Percentiles rank a stretch among this genome's conserved stretches.
Evolutionary conservation across 1,140 invertebrate species (phyloP).

Genomic region (Nasonia longicornis): DNA sequence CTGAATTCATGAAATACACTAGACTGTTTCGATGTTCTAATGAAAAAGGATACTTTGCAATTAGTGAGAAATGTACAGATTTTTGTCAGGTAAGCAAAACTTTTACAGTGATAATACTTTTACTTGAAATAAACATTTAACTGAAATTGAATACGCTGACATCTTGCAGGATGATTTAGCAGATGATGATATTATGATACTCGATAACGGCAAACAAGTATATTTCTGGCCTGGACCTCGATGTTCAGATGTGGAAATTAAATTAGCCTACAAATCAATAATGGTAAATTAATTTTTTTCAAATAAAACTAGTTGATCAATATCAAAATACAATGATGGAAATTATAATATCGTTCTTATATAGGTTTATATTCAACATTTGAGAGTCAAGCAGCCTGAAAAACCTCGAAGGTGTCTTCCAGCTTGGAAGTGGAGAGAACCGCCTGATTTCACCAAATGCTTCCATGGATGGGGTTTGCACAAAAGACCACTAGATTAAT

Average conservation of each 20-base stretch:
- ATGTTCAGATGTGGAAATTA: conserved; percentile 98
- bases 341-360: conserved; percentile 42
- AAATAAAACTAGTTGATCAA: not conserved
- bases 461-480: conserved; percentile 97
- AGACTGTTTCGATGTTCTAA: conserved; percentile 98
- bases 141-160: not conserved
- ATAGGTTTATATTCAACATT: conserved; percentile 97
- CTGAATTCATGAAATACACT: conserved; percentile 94
- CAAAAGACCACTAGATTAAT: conserved; percentile 75
- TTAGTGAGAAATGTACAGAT: conserved; percentile 99
- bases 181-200: conserved; percentile 99
- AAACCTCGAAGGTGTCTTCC: conserved; percentile 91
- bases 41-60: conserved; percentile 98
- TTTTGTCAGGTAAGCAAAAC: conserved; percentile 91
- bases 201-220: conserved; percentile 98
- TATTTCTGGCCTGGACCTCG: conserved; percentile 97
- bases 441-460: conserved; percentile 94
- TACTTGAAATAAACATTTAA: not conserved
- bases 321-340: conserved; percentile 1
- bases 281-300: conserved; percentile 75
- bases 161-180: conserved; percentile 91
- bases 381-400: conserved; percentile 95
- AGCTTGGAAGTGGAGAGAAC: conserved; percentile 98
- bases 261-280: conserved; percentile 97
- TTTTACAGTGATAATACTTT: not conserved